Evolutionary conservation across 2,797 vertebrate species (phyloP), one percentile per base, ranked within the genome.

Genomic region (Potorous gilbertii): DNA sequence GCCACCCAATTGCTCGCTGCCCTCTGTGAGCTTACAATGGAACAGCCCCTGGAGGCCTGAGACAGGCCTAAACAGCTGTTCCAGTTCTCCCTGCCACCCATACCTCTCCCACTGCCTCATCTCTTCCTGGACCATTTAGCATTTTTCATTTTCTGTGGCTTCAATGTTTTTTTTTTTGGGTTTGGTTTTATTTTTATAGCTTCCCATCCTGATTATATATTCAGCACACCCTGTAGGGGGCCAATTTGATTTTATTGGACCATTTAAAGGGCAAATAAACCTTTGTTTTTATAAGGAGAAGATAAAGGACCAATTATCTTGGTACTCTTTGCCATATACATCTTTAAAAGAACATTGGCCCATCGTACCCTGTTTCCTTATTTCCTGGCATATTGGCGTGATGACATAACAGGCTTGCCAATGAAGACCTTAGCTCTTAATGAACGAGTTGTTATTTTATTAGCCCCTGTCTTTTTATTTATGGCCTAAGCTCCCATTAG

Each of bases 231-330:
- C 94, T 56, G 92, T 46, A 95, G 94, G 95, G 94, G 97, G 96
- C 97, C 95, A 97, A 93, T 97, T 98, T 96, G 66, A 97, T 97
- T 98, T 98, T 97, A 97, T 56, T 94, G 93, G 91, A 29, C 96
- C 95, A 97, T 98, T 98, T 98, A 98, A 98, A 98, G 97, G 97
- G 90, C 92, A 98, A 98, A 98, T 92, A 98, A 97, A 97, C 56
- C 90, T 97, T 98, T 97, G 91, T 95, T 98, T 98, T 97, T 96
- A 93, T 93, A 98, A 97, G 92, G 52, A 96, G 97, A 97, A 97
- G 96, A 97, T 97, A 97, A 98, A 98, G 97, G 95, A 92, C 91
- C 97, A 98, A 97, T 98, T 98, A 98, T 95, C 57, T 94, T 96
- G 55, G 95, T 92, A 95, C 54, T 96, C 54, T 90, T 92, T 87